These are phyloP conservation scores for Meiosimyza decipiens DNA, from an alignment of 2,888 invertebrate species.

Conservation along the genomic window DNA sequence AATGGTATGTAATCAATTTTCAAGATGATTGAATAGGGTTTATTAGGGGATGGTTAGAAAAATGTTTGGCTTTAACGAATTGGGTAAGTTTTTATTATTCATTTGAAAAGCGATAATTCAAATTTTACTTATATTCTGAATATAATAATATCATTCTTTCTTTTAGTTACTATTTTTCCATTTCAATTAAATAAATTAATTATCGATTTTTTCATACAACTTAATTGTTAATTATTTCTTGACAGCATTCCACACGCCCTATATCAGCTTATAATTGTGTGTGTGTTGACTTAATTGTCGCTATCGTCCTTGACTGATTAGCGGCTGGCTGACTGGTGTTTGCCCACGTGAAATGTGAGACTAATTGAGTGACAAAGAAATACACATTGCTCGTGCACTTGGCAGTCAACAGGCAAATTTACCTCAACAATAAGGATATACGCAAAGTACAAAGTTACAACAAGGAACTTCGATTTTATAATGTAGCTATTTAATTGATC, in stretches of 20 bases:
- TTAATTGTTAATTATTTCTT: too few relatives aligned
- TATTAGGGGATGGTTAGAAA: not conserved
- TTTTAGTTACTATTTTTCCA: too few relatives aligned
- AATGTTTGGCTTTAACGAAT: too few relatives aligned
- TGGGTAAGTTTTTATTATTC: too few relatives aligned
- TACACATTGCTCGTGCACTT: constrained; percentile 6
- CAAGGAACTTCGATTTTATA: constrained; percentile 25
- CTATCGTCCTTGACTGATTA: constrained; percentile 23
- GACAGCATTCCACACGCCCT: too few relatives aligned
- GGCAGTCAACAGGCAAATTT: not conserved
- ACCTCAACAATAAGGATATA: not conserved
- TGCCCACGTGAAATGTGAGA: constrained; percentile 21
- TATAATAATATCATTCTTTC: too few relatives aligned
- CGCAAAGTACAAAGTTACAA: not conserved
- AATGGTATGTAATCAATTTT: constrained; percentile 66
- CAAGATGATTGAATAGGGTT: constrained; percentile 63
- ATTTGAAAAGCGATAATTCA: too few relatives aligned
- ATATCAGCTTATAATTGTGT: too few relatives aligned
- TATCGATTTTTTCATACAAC: too few relatives aligned
- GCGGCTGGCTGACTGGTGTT: not conserved
- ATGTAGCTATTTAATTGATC: constrained; percentile 31
- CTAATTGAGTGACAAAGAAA: constrained; percentile 26
- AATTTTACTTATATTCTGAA: too few relatives aligned
- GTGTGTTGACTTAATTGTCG: constrained; percentile 17
- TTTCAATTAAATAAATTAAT: too few relatives aligned